Evolutionary conservation across 2,113 vertebrate species (phyloP).

Genomic region (Chrysemys picta): DNA sequence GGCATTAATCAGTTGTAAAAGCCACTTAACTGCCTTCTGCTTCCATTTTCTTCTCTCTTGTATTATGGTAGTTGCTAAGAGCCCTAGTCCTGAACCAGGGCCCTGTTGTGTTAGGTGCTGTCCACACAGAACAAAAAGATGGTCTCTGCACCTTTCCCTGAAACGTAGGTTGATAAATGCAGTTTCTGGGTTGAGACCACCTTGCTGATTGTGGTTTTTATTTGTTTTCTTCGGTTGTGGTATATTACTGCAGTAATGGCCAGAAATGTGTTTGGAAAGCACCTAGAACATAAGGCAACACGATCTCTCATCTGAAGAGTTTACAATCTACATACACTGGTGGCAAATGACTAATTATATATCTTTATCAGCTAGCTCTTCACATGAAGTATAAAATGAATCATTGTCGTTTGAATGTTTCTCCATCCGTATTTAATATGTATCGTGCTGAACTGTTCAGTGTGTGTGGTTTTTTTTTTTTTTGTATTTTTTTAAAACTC

Average conservation of each 20-base stretch:
- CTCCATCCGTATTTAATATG: not conserved
- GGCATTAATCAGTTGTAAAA: not conserved
- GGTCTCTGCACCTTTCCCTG: not conserved
- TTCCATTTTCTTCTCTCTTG: not conserved
- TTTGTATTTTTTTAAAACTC: not conserved
- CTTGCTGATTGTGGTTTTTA: not conserved
- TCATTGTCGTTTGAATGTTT: not conserved
- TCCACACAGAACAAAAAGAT: not conserved
- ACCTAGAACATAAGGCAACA: not conserved
- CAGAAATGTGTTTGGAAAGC: conserved; percentile 19
- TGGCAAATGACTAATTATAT: not conserved
- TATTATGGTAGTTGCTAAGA: not conserved
- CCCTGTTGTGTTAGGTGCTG: not conserved
- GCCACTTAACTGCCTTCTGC: not conserved
- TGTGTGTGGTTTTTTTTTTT: not conserved
- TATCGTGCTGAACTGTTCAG: not conserved
- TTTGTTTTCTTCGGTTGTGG: not conserved
- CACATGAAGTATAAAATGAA: not conserved
- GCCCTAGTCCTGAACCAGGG: not conserved
- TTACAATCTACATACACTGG: not conserved
- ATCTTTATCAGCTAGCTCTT: not conserved
- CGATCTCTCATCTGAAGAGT: not conserved
- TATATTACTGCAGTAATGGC: not conserved
- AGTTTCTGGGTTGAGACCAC: not conserved
- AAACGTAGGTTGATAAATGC: not conserved